Conservation (phyloP, 1,140 invertebrate species). For the Probaryconus sp. region DNA sequence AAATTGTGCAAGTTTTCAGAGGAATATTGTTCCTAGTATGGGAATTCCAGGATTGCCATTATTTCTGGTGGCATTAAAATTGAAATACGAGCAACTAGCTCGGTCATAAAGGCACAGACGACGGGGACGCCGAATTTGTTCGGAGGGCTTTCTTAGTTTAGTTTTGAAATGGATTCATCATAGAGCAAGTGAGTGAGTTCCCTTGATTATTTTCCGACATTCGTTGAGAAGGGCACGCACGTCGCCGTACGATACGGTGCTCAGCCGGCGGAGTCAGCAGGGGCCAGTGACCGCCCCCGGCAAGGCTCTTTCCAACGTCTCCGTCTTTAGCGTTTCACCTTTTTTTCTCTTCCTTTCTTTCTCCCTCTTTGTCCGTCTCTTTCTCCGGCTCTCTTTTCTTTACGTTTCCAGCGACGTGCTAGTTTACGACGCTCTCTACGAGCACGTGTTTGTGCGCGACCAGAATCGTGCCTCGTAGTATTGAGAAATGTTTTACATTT, state of each 20-base stretch:
- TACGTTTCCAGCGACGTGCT: conserved; percentile 39
- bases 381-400: conserved; percentile 12
- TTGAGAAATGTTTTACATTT: conserved; percentile 43
- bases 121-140: too few species aligned
- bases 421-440: conserved; percentile 38
- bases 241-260: conserved; percentile 55
- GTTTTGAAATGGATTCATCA: conserved; percentile 36
- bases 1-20: too few species aligned
- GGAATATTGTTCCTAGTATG: too few species aligned
- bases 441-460: conserved; percentile 41
- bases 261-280: conserved; percentile 57
- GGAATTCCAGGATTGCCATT: too few species aligned
- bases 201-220: conserved; percentile 33
- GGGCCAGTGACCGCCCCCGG: conserved; percentile 75
- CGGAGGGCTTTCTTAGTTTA: conserved; percentile 10
- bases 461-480: conserved; percentile 9
- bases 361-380: conserved; percentile 22
- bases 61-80: too few species aligned
- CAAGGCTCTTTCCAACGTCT: conserved; percentile 63
- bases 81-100: too few species aligned
- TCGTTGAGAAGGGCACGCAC: conserved; percentile 24
- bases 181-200: conserved; percentile 13
- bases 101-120: too few species aligned
- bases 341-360: conserved; percentile 23
- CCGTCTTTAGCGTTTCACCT: conserved; percentile 35